These are phyloP conservation scores for Balearica regulorum DNA, from an alignment of 2,797 vertebrate genomes.

Conservation along the genomic window DNA sequence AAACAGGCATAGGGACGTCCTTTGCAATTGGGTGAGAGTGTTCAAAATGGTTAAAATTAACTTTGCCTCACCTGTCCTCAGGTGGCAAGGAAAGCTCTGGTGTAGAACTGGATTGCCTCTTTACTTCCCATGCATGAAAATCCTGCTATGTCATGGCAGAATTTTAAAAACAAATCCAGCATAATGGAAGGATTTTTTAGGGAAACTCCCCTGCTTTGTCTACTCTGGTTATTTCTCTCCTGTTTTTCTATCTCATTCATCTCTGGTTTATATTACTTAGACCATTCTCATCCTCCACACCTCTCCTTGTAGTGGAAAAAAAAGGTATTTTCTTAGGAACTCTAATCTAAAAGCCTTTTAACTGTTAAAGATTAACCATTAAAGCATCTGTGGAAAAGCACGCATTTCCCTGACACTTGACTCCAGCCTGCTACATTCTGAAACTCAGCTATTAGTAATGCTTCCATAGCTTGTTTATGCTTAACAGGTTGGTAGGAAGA, in stretches of 20 bases:
- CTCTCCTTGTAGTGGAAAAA: neutral
- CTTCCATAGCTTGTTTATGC: neutral
- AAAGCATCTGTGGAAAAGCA: neutral
- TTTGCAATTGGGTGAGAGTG: neutral
- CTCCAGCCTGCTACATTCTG: neutral
- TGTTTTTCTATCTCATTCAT: neutral
- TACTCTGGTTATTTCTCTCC: neutral
- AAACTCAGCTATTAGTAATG: neutral
- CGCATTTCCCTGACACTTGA: neutral
- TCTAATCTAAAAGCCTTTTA: neutral
- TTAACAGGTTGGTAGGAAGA: neutral
- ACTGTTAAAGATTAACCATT: constrained; percentile 26
- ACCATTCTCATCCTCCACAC: neutral
- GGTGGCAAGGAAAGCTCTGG: neutral
- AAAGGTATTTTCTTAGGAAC: neutral
- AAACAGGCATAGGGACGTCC: neutral
- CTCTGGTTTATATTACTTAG: neutral
- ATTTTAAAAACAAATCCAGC: neutral
- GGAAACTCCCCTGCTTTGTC: neutral
- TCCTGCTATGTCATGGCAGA: neutral
- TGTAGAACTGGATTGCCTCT: neutral
- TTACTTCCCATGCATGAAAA: neutral
- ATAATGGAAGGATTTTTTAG: neutral
- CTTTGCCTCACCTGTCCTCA: neutral
- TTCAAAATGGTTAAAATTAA: neutral